Evolutionary conservation across 2,888 invertebrate species (phyloP).

Genomic region (Aporophyla nigra): DNA sequence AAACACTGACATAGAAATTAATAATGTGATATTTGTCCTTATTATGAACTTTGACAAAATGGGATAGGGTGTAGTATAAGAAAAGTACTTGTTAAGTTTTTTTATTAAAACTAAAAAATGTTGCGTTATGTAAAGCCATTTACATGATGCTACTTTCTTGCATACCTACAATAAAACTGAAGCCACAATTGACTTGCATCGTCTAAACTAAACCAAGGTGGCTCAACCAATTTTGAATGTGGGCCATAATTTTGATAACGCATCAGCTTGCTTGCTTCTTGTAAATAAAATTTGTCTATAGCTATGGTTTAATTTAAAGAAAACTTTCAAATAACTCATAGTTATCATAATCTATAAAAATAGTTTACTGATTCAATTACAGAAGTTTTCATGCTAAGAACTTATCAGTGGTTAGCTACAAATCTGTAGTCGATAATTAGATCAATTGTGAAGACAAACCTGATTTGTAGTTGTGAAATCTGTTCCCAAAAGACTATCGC

Average conservation of each 20-base stretch:
- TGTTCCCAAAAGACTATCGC: too few relatives aligned
- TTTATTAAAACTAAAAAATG: background rate
- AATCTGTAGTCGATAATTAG: background rate
- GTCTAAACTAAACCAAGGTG: background rate
- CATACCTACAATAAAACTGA: too few relatives aligned
- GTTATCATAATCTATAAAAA: background rate
- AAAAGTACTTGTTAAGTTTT: constrained; percentile 1
- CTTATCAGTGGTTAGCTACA: background rate
- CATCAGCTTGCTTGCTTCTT: background rate
- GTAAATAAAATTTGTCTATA: background rate
- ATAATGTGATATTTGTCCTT: constrained; percentile 32
- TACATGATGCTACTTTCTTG: too few relatives aligned
- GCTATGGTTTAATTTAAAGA: background rate
- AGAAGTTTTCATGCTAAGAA: background rate
- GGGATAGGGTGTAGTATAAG: constrained; percentile 11
- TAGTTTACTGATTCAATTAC: background rate
- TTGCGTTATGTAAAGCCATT: background rate
- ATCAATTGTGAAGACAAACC: background rate
- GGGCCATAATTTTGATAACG: background rate
- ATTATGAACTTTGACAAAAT: constrained; percentile 18
- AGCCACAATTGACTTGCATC: too few relatives aligned
- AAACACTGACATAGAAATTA: constrained; percentile 23
- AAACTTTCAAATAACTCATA: background rate
- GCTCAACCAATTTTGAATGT: background rate
- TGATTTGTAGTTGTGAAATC: too few relatives aligned